A percentile compares a stretch with the other conserved stretches of the same genome.
These are phyloP conservation scores for Apis florea DNA, from an alignment of 1,140 invertebrate species.

Conservation along the genomic window DNA sequence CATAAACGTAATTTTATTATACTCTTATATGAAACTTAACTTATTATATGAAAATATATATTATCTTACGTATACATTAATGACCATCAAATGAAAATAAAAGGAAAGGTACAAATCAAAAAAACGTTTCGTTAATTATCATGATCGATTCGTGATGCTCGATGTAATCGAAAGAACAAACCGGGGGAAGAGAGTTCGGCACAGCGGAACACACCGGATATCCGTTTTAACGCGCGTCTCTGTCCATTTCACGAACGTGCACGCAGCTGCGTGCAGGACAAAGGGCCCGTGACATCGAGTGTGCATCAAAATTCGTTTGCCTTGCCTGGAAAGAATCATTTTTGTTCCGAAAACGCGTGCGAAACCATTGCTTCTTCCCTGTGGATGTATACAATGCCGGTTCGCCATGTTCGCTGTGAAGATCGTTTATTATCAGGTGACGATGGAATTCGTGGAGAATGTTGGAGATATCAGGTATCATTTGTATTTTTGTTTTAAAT, in stretches of 20 bases:
- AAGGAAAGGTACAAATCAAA: neutral
- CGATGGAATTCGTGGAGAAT: constrained; percentile 73
- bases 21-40: no score
- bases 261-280: constrained; percentile 51
- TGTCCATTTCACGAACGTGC: constrained; percentile 11
- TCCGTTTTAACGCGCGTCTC: constrained; percentile 69
- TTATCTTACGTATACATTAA: no score
- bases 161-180: constrained; percentile 40
- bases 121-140: constrained; percentile 43
- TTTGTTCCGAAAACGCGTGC: constrained; percentile 22
- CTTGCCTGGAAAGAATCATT: constrained; percentile 15
- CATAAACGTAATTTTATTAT: no score
- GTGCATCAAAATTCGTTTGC: constrained; percentile 52
- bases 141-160: neutral
- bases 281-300: constrained; percentile 45
- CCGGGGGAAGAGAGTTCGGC: constrained; percentile 39
- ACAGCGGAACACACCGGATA: constrained; percentile 77
- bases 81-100: neutral
- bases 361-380: neutral
- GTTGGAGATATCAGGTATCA: constrained; percentile 30
- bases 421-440: constrained; percentile 78
- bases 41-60: no score
- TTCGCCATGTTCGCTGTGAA: constrained; percentile 75
- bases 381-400: constrained; percentile 18
- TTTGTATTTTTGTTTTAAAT: neutral